Conservation (phyloP, 2,888 invertebrate species). For the Scaeva pyrastri region DNA sequence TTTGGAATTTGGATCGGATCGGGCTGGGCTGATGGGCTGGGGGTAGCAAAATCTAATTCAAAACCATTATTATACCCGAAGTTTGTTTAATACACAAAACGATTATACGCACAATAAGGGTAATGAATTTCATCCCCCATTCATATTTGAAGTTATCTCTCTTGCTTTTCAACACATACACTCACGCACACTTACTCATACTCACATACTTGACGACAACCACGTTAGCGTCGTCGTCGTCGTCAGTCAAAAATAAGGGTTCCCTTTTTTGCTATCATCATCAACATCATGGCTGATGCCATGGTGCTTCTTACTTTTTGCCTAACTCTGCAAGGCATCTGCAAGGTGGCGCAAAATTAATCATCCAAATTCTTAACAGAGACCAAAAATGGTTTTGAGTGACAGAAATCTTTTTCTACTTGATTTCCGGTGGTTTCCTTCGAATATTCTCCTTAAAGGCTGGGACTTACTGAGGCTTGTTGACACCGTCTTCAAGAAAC, state of each 20-base stretch:
- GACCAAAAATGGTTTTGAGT: too few species aligned
- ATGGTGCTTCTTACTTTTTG: slow-evolving; percentile 41
- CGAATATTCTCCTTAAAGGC: too few species aligned
- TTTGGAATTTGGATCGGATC: background rate
- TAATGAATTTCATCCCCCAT: slow-evolving; percentile 79
- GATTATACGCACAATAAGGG: slow-evolving; percentile 79
- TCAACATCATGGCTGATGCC: slow-evolving; percentile 18
- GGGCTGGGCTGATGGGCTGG: background rate
- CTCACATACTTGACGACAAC: too few species aligned
- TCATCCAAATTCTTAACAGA: background rate
- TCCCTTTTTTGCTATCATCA: slow-evolving; percentile 20
- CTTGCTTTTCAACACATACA: slow-evolving; percentile 46
- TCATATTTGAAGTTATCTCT: slow-evolving; percentile 75
- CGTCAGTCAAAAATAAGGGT: slow-evolving; percentile 56
- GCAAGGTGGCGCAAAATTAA: too few species aligned
- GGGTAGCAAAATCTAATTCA: slow-evolving; percentile 73
- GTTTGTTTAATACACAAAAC: slow-evolving; percentile 78
- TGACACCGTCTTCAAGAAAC: too few species aligned
- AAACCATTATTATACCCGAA: slow-evolving; percentile 75
- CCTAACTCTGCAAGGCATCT: slow-evolving; percentile 3
- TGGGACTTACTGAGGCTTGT: too few species aligned
- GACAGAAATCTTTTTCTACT: too few species aligned
- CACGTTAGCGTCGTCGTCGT: background rate
- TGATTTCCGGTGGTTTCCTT: too few species aligned
- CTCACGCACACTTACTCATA: background rate